phyloP scores from a whole-genome alignment of 2,888 invertebrate genomes.

The Drosophila dives region DNA sequence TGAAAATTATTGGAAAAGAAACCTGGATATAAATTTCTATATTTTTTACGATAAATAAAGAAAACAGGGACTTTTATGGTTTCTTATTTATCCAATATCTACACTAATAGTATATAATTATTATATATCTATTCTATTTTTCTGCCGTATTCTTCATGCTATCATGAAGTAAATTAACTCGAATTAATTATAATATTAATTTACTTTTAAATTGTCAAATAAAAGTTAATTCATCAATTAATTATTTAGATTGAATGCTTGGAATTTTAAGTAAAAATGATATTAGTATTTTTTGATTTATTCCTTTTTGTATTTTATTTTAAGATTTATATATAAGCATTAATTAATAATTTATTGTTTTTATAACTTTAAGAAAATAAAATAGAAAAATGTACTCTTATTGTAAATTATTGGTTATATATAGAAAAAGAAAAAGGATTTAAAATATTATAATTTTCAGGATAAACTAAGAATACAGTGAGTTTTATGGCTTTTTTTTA shows the following conservation, averaged over 20 bases:
- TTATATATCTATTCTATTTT: no score
- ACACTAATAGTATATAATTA: no score
- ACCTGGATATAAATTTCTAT: neutral
- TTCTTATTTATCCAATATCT: neutral
- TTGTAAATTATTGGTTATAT: no score
- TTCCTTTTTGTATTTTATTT: no score
- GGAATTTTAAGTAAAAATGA: accelerated
- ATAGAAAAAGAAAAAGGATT: neutral
- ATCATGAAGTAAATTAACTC: neutral
- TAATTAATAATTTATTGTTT: neutral
- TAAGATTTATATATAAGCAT: neutral
- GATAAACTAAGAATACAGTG: neutral
- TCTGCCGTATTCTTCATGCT: neutral
- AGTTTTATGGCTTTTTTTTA: neutral
- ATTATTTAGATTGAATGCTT: neutral
- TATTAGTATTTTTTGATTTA: neutral
- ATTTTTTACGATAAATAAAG: neutral
- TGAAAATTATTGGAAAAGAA: neutral
- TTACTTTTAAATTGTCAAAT: neutral
- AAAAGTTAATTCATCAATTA: neutral
- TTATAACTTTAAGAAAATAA: no score
- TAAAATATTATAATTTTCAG: neutral
- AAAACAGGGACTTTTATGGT: neutral
- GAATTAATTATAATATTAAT: neutral
- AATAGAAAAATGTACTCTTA: no score